Percentiles rank a stretch among this genome's conserved stretches.
These are phyloP conservation scores for Jacana jacana DNA, from an alignment of 2,113 vertebrate genomes.

Conservation along the genomic window DNA sequence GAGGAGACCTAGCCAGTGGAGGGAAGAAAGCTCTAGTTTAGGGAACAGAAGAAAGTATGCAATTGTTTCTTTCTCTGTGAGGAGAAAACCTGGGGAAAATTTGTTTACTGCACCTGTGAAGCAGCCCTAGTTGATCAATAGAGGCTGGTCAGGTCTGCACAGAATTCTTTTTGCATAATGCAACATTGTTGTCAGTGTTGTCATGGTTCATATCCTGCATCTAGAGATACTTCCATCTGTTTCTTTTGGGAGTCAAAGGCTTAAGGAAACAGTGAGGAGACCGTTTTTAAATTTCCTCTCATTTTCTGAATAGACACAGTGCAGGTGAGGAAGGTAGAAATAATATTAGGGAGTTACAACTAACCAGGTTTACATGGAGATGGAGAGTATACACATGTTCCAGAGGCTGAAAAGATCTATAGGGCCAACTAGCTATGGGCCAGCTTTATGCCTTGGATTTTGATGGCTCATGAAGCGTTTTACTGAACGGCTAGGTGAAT, in stretches of 20 bases:
- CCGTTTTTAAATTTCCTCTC: background rate
- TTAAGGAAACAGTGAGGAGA: background rate
- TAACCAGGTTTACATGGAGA: background rate
- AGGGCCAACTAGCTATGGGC: background rate
- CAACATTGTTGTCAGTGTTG: background rate
- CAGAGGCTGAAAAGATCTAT: background rate
- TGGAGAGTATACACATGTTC: background rate
- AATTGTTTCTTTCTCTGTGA: background rate
- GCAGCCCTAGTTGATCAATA: background rate
- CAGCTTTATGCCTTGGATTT: background rate
- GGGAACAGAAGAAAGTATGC: background rate
- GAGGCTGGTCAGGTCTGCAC: background rate
- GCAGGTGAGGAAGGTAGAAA: background rate
- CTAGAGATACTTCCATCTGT: background rate
- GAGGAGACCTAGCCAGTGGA: background rate
- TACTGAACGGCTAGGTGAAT: background rate
- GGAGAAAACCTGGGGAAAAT: background rate
- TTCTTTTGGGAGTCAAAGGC: background rate
- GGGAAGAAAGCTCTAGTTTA: background rate
- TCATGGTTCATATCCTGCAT: background rate
- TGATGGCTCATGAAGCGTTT: background rate
- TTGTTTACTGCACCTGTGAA: background rate
- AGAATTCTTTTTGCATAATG: background rate
- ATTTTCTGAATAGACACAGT: background rate
- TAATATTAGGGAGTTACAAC: background rate